phyloP scores from a whole-genome alignment of 2,888 invertebrate species.

The Desoria tigrina region DNA sequence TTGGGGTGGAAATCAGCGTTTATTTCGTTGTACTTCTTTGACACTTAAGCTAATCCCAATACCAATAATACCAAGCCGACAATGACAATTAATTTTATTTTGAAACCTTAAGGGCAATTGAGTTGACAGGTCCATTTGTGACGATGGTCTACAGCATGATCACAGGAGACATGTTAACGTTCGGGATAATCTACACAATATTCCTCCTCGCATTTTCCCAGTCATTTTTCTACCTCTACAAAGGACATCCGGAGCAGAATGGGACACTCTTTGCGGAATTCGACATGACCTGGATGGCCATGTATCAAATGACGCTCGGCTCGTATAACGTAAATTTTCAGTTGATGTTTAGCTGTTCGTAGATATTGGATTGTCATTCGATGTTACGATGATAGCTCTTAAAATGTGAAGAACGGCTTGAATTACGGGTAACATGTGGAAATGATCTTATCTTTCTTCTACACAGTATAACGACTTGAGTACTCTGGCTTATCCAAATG shows the following conservation, averaged over 20 bases:
- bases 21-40: no score
- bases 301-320: conserved; percentile 96
- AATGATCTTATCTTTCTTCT: no score
- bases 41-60: no score
- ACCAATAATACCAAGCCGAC: no score
- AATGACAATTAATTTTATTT: no score
- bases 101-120: conserved; percentile 71
- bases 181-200: conserved; percentile 94
- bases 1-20: no score
- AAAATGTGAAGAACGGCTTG: no score
- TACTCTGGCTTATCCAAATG: conserved; percentile 83
- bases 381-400: no score
- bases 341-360: conserved; percentile 6
- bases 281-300: conserved; percentile 92
- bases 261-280: conserved; percentile 80
- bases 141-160: conserved; percentile 99
- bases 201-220: conserved; percentile 95
- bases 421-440: no score
- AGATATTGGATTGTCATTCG: no score
- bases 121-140: conserved; percentile 95
- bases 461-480: conserved; percentile 93
- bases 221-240: conserved; percentile 92
- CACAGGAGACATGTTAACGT: conserved; percentile 96
- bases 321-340: conserved; percentile 84
- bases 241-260: conserved; percentile 79